Conservation (phyloP, 2,113 vertebrate genomes). For the Siniperca chuatsi region DNA sequence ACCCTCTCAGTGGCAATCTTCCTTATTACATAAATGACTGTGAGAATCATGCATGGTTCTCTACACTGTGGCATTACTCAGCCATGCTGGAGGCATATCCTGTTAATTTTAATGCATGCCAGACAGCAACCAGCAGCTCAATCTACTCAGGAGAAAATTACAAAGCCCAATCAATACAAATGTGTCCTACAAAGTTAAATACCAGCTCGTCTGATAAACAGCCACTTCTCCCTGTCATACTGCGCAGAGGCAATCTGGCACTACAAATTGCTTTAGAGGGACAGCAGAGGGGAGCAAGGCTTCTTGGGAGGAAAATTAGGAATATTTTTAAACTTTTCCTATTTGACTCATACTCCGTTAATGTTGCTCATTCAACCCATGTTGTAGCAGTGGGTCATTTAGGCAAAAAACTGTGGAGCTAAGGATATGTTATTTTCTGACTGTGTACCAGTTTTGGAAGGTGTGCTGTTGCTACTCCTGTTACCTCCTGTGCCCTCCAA, state of each 20-base stretch:
- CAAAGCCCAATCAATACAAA: slow-evolving; percentile 79
- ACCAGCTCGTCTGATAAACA: slow-evolving; percentile 72
- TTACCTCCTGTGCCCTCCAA: no score
- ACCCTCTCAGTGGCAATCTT: slow-evolving; percentile 38
- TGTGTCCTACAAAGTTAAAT: slow-evolving; percentile 77
- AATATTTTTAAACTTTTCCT: slow-evolving; percentile 36
- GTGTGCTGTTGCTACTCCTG: no score
- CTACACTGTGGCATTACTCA: slow-evolving; percentile 30
- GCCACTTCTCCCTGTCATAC: slow-evolving; percentile 64
- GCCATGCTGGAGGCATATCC: slow-evolving; percentile 55
- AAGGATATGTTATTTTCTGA: neutral
- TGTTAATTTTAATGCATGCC: slow-evolving; percentile 67
- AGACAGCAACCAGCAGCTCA: slow-evolving; percentile 57
- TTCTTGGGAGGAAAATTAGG: slow-evolving; percentile 38
- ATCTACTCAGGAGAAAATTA: slow-evolving; percentile 75
- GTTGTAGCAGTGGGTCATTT: slow-evolving; percentile 7
- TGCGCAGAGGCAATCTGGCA: slow-evolving; percentile 56
- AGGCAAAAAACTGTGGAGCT: neutral
- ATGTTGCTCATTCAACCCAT: slow-evolving; percentile 3
- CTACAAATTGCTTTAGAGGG: slow-evolving; percentile 55
- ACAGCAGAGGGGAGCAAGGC: slow-evolving; percentile 8
- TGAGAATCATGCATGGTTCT: slow-evolving; percentile 32
- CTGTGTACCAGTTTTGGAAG: no score
- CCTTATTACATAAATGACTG: slow-evolving; percentile 28
- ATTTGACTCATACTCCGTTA: slow-evolving; percentile 13